Conservation (phyloP, 2,113 vertebrate species). For the Melanerpes aurifrons region DNA sequence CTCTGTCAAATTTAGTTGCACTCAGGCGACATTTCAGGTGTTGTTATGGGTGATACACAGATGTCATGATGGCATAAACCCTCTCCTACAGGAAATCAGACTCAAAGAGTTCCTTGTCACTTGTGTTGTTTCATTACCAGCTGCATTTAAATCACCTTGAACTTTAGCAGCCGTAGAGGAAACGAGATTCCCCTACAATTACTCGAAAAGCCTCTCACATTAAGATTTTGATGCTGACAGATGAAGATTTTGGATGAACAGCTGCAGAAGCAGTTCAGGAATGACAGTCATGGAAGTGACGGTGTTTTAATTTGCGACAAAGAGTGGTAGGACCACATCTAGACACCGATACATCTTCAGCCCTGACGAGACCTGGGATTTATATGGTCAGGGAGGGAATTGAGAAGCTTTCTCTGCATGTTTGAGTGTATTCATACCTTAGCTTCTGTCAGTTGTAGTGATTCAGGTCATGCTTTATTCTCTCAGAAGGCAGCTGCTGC, state of each 20-base stretch:
- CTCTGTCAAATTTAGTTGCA: conserved; percentile 26
- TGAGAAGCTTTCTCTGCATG: background rate
- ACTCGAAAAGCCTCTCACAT: background rate
- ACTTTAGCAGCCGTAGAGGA: background rate
- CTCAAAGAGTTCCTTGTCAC: background rate
- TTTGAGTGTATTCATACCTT: background rate
- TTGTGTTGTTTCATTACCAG: background rate
- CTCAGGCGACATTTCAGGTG: background rate
- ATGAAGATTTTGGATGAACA: background rate
- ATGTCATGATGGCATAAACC: background rate
- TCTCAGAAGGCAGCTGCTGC: background rate
- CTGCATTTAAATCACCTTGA: conserved; percentile 52
- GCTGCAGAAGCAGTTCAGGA: conserved; percentile 2
- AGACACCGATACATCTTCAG: background rate
- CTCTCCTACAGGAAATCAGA: conserved; percentile 31
- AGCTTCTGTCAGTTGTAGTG: background rate
- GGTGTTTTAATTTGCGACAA: conserved; percentile 2
- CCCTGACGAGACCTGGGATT: background rate
- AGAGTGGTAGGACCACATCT: accelerated
- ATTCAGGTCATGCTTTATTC: background rate
- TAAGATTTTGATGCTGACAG: background rate
- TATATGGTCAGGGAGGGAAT: background rate
- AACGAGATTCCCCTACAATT: background rate
- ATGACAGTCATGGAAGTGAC: background rate
- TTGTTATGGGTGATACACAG: conserved; percentile 19